Evolutionary conservation across 53 echinoderm and acorn worm species (phyloP), one percentile per base, ranked within the genome.

Genomic region (Echinometra lucunter): DNA sequence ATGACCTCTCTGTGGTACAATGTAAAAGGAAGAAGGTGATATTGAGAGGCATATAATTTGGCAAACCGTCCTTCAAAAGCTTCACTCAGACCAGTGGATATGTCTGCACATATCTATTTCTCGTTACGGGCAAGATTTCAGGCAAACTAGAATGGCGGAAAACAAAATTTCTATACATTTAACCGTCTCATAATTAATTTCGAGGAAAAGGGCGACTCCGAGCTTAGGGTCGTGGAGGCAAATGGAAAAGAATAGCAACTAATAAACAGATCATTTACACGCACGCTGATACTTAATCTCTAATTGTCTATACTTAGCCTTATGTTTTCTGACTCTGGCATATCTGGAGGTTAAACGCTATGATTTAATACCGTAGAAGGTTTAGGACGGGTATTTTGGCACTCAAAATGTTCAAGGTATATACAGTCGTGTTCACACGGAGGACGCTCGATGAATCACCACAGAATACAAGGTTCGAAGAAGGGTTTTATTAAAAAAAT

Each of bases 181-280:
- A 16, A 32, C 13, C 15, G 88, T 88, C 55, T 88, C 28, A 88
- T 88, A 88, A 53, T 47, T 55, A 30, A 88, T 88, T 49, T 32
- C n/a, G 47, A 2, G 5, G 25, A 45, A 88, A 88, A 47, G 82
- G 19, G n/a, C 88, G 18, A 34, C 28, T 42, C 21, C 69, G 49
- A 88, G 88, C 56, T 88, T 32, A 25, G 34, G 56, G 56, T 28
- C 55, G 49, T 49, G 5, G 3, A 28, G 12, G 17, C 88, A 88
- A 28, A 88, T 34, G 78, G 55, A n/a, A 6, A 15, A 34, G 53
- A 13, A 56, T n/a, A n/a, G n/a, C n/a, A n/a, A n/a, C 88, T 27
- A 88, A 55, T 88, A 88, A 30, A 53, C 18, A 32, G 49, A 88
- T 88, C 88, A 88, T 53, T 88, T 88, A 56, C 88, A 55, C 88